A percentile compares a stretch with the other conserved stretches of the same genome.
Conservation (phyloP, 2,797 vertebrate genomes). For the Hylomyscus alleni region DNA sequence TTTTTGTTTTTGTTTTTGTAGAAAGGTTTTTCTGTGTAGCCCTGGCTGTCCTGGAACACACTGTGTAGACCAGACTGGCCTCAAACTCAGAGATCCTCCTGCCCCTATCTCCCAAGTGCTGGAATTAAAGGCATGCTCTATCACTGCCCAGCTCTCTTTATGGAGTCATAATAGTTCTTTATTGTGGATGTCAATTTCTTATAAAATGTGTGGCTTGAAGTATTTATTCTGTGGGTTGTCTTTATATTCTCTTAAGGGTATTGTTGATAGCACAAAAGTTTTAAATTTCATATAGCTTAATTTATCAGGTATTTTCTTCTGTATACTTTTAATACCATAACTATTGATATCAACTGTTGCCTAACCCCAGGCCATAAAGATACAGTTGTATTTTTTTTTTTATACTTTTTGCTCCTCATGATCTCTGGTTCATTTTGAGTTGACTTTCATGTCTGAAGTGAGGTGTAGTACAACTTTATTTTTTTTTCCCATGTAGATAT, state of each 20-base stretch:
- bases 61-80: neutral
- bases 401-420: constrained; percentile 4
- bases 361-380: neutral
- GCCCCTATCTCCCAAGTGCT: neutral
- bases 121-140: neutral
- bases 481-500: neutral
- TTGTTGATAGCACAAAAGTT: constrained; percentile 46
- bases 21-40: neutral
- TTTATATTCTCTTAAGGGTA: constrained; percentile 27
- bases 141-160: neutral
- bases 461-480: neutral
- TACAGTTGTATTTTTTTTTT: constrained; percentile 10
- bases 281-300: neutral
- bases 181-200: constrained; percentile 28
- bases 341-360: neutral
- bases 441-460: constrained; percentile 17
- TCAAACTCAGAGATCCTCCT: neutral
- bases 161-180: constrained; percentile 49
- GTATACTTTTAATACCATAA: constrained; percentile 4
- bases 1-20: neutral
- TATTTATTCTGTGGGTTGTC: constrained; percentile 17
- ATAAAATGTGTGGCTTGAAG: constrained; percentile 33
- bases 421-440: constrained; percentile 36
- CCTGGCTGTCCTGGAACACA: neutral
- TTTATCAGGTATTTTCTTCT: constrained; percentile 50